Evolutionary conservation across 2,888 invertebrate genomes (phyloP), one percentile per base, ranked within the genome.

Genomic region (Aelia acuminata): DNA sequence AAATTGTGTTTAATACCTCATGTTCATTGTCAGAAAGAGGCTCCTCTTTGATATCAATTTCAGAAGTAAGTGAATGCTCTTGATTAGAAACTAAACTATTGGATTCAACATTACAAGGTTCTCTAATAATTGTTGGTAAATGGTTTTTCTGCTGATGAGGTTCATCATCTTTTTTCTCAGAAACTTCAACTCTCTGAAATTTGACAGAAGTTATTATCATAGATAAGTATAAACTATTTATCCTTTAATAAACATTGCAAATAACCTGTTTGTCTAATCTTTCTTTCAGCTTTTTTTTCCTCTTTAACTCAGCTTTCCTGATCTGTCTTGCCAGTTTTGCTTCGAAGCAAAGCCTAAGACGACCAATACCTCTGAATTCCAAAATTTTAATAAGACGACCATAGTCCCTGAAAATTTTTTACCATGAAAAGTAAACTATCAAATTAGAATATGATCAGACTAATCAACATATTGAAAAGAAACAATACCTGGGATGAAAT

Each of bases 31-130:
- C 90, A 4, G 90, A 90, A 10, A 90, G 47, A 35, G 90, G 90
- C 84, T 90, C 90, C 18, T 90, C 90, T 88, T 90, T 90, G 48
- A 90, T 90, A n/a, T 89, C 89, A n/a, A 90, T 89, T 88, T 90
- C 90, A 15, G 90, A 90, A 47, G 90, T 89, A 84, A 90, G 88
- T 3, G 88, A 88, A 39, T 84, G 75, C 18, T 87, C 87, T 35
- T 75, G 75, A 5, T n/a, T 80, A 3, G 22, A n/a, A 3, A 13
- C n/a, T 43, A n/a, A n/a, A 80, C 43, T 80, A 80, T 13, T 80
- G 39, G 80, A 47, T 43, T 80, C 80, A 39, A 43, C 11, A 43
- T 43, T 10, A 80, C 43, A 43, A 15, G 43, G 22, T n/a, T 57
- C 57, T 7, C 50, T 50, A 63, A 31, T 15, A 11, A 86, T 57